Evolutionary conservation across 1,140 invertebrate genomes (phyloP).

Genomic region (Eurosta solidaginis): DNA sequence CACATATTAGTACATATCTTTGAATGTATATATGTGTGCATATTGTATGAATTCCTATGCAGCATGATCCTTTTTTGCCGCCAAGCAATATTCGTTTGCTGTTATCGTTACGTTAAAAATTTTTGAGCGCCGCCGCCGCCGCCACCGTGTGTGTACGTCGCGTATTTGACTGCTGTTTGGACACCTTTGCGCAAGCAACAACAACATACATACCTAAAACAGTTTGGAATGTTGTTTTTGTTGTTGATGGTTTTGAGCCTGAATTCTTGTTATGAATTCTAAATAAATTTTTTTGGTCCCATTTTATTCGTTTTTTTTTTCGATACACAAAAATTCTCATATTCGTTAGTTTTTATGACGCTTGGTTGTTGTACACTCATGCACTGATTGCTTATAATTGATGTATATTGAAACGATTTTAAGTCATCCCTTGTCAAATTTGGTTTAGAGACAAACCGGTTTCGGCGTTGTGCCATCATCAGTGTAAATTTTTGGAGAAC

Average conservation of each 20-base stretch:
- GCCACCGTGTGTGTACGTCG: no score
- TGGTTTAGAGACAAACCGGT: no score
- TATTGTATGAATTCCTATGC: not conserved
- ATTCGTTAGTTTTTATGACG: slow-evolving; percentile 11
- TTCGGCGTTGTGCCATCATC: no score
- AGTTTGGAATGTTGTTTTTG: not conserved
- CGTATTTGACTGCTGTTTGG: slow-evolving; percentile 31
- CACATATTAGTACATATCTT: not conserved
- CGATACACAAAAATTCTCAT: not conserved
- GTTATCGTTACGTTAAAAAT: slow-evolving; percentile 15
- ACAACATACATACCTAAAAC: no score
- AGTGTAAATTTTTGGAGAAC: no score
- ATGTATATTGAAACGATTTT: no score
- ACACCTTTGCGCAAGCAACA: slow-evolving; percentile 30
- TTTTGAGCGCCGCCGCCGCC: slow-evolving; percentile 23
- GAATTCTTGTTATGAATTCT: not conserved
- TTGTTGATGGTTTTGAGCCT: not conserved
- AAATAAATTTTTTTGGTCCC: not conserved
- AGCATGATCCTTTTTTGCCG: not conserved
- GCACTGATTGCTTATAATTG: slow-evolving; percentile 27
- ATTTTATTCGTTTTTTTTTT: not conserved
- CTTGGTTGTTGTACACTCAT: no score
- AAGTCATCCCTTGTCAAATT: no score
- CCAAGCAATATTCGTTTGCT: not conserved
- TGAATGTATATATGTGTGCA: not conserved